Conservation (phyloP, 2,888 invertebrate species). For the Euspilapteryx auroguttella region DNA sequence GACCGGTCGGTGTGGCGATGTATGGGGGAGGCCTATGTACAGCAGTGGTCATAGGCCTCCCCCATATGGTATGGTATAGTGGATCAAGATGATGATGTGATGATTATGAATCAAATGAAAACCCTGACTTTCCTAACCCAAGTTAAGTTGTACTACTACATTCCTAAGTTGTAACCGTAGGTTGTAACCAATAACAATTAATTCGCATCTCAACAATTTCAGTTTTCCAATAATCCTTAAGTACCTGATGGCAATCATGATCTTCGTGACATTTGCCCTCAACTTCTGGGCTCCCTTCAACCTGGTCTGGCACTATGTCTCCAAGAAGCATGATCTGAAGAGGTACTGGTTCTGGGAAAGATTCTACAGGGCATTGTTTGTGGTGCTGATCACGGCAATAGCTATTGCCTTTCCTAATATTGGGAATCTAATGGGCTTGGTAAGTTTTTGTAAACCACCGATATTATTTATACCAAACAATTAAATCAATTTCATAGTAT, state of each 20-base stretch:
- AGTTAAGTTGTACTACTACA: too few relatives aligned
- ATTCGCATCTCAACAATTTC: too few relatives aligned
- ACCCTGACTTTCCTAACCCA: too few relatives aligned
- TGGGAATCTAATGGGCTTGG: slow-evolving; percentile 45
- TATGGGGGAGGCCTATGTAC: too few relatives aligned
- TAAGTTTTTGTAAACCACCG: slow-evolving; percentile 12
- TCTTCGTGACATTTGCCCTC: slow-evolving; percentile 43
- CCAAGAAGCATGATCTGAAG: slow-evolving; percentile 24
- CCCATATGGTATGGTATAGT: too few relatives aligned
- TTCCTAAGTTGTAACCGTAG: too few relatives aligned
- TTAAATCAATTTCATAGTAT: neutral
- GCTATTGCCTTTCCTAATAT: slow-evolving; percentile 46
- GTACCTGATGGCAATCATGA: slow-evolving; percentile 41
- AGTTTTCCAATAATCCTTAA: slow-evolving; percentile 42
- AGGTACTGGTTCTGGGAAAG: slow-evolving; percentile 43
- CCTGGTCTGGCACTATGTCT: slow-evolving; percentile 40
- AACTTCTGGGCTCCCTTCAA: slow-evolving; percentile 53
- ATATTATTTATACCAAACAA: neutral
- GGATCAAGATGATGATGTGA: too few relatives aligned
- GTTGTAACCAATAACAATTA: too few relatives aligned
- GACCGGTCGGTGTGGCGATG: too few relatives aligned
- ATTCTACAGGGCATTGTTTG: slow-evolving; percentile 28
- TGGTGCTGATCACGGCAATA: slow-evolving; percentile 26
- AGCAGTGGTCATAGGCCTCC: too few relatives aligned
- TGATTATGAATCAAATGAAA: too few relatives aligned